Conservation (phyloP, 2,113 vertebrate species). For the Semnornis frantzii region DNA sequence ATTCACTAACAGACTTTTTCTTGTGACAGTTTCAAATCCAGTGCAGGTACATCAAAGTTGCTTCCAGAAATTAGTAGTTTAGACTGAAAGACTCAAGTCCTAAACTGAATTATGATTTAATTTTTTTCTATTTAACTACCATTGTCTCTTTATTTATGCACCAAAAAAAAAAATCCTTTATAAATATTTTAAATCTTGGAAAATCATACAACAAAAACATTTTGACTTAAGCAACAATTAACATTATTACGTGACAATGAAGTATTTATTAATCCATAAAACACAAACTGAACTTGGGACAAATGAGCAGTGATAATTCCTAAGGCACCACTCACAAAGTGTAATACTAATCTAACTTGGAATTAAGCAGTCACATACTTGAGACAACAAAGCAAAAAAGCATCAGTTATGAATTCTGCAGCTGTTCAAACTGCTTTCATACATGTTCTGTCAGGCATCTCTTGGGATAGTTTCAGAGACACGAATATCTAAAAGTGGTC, state of each 20-base stretch:
- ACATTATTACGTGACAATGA: background rate
- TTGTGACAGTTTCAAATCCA: conserved; percentile 39
- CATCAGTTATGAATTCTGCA: background rate
- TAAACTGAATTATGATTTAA: background rate
- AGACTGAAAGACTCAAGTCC: background rate
- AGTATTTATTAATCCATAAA: background rate
- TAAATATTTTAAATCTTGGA: background rate
- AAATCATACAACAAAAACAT: background rate
- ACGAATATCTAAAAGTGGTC: background rate
- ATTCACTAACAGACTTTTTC: background rate
- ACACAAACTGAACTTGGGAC: background rate
- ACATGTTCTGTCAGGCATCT: background rate
- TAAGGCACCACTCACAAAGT: background rate
- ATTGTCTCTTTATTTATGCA: background rate
- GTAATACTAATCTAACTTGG: background rate
- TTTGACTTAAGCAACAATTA: background rate
- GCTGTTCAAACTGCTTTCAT: background rate
- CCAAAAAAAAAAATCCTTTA: background rate
- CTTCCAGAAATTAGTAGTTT: conserved; percentile 23
- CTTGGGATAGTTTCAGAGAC: background rate
- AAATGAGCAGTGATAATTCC: background rate
- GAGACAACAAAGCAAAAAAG: background rate
- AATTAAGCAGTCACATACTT: background rate
- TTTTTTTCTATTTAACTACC: background rate
- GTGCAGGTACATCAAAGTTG: background rate